Evolutionary conservation across 2,888 invertebrate species (phyloP).

Genomic region (Sclerodermus sp.): DNA sequence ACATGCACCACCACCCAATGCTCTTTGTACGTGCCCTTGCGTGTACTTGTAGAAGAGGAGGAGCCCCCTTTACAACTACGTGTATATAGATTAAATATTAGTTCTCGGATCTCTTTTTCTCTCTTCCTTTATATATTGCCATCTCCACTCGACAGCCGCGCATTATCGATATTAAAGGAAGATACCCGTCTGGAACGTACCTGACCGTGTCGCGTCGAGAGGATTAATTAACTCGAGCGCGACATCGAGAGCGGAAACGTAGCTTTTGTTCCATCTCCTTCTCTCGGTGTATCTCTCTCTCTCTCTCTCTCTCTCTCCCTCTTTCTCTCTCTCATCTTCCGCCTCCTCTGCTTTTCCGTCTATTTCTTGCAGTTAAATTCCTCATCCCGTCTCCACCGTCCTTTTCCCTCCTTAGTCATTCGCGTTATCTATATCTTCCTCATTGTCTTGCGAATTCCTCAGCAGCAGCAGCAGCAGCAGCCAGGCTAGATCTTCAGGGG

Average conservation of each 20-base stretch:
- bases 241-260: slow-evolving; percentile 36
- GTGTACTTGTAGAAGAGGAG: neutral
- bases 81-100: slow-evolving; percentile 31
- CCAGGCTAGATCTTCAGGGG: neutral
- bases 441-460: neutral
- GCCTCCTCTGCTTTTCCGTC: slow-evolving; percentile 1
- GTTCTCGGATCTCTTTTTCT: slow-evolving; percentile 22
- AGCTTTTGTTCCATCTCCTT: slow-evolving; percentile 31
- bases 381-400: neutral
- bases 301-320: slow-evolving; percentile 7
- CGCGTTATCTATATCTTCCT: neutral
- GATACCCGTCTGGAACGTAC: slow-evolving; percentile 34
- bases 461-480: neutral
- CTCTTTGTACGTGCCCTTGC: neutral
- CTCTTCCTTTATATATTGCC: slow-evolving; percentile 11
- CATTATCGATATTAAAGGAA: slow-evolving; percentile 40
- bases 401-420: too few species aligned
- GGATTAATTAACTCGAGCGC: slow-evolving; percentile 47
- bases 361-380: neutral
- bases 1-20: too few species aligned
- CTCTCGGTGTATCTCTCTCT: slow-evolving; percentile 11
- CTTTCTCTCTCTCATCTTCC: slow-evolving; percentile 1
- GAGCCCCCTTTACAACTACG: too few species aligned
- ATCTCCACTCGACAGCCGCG: slow-evolving; percentile 26
- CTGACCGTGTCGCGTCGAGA: slow-evolving; percentile 37